phyloP scores from a whole-genome alignment of 2,888 invertebrate species.

The Habroteleia sp. region DNA sequence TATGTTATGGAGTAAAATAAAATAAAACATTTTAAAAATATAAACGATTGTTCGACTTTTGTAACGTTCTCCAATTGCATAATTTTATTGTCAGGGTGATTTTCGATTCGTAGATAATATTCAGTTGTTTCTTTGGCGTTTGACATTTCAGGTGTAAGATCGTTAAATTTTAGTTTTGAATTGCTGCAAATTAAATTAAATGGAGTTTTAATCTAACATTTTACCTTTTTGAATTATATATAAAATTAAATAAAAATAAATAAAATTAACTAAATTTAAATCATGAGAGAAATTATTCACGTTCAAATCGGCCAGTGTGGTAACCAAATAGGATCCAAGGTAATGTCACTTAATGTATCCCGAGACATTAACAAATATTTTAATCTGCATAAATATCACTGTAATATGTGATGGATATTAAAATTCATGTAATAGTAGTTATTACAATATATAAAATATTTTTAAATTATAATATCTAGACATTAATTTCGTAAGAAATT shows the following conservation, averaged over 20 bases:
- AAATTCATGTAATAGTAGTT: too few relatives aligned
- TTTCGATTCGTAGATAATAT: not conserved
- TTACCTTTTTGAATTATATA: conserved; percentile 6
- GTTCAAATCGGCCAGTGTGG: conserved; percentile 93
- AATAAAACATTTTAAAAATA: too few relatives aligned
- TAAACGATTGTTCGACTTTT: too few relatives aligned
- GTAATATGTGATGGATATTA: too few relatives aligned
- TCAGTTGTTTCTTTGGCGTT: conserved; percentile 30
- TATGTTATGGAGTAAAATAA: conserved; percentile 60
- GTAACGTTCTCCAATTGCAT: too few relatives aligned
- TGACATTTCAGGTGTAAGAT: conserved; percentile 1
- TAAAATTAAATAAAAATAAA: conserved; percentile 13
- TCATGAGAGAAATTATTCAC: conserved; percentile 91
- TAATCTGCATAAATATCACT: too few relatives aligned
- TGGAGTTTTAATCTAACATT: conserved; percentile 8
- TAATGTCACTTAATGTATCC: too few relatives aligned
- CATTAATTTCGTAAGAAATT: too few relatives aligned
- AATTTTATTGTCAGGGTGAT: conserved; percentile 15
- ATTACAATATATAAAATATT: too few relatives aligned
- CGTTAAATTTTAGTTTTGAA: conserved; percentile 5
- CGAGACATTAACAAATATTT: too few relatives aligned
- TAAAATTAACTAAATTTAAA: conserved; percentile 20
- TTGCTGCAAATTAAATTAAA: conserved; percentile 20
- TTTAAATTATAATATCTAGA: too few relatives aligned
- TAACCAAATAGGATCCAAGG: conserved; percentile 90